Conservation (phyloP, 2,113 vertebrate genomes). For the Seriola aureovittata region DNA sequence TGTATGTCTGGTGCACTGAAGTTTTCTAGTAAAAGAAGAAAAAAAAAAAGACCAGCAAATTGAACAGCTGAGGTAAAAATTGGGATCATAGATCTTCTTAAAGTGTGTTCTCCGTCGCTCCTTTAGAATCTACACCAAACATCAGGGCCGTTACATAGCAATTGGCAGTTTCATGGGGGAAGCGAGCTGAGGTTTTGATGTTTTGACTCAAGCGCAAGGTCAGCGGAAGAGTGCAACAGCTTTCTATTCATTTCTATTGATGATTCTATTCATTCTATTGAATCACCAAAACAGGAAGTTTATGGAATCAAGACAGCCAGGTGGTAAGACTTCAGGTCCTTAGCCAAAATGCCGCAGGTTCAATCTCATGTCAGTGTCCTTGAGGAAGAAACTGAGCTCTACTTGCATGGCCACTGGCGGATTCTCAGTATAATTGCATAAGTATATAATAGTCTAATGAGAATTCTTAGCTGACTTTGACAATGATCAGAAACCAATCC, state of each 20-base stretch:
- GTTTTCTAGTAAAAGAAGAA: background rate
- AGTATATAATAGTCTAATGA: conserved; percentile 30
- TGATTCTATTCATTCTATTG: background rate
- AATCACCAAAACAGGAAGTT: conserved; percentile 37
- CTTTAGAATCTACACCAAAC: conserved; percentile 24
- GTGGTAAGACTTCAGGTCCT: background rate
- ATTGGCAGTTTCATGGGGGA: background rate
- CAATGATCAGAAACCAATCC: conserved; percentile 31
- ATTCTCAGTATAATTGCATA: background rate
- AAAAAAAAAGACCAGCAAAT: background rate
- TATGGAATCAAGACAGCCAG: conserved; percentile 1
- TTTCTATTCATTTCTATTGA: conserved; percentile 2
- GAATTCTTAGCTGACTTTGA: conserved; percentile 37
- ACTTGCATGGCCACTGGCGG: background rate
- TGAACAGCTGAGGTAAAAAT: background rate
- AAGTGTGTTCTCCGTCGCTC: background rate
- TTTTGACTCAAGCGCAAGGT: conserved; percentile 29
- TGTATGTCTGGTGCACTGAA: background rate
- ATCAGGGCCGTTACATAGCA: conserved; percentile 8
- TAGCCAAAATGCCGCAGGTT: conserved; percentile 12
- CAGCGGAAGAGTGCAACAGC: background rate
- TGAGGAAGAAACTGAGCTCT: background rate
- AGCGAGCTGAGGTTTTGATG: conserved; percentile 12
- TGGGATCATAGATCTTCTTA: background rate
- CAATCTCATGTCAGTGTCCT: background rate